phyloP scores from a whole-genome alignment of 2,888 invertebrate species.

The Chymomyza caudatula region DNA sequence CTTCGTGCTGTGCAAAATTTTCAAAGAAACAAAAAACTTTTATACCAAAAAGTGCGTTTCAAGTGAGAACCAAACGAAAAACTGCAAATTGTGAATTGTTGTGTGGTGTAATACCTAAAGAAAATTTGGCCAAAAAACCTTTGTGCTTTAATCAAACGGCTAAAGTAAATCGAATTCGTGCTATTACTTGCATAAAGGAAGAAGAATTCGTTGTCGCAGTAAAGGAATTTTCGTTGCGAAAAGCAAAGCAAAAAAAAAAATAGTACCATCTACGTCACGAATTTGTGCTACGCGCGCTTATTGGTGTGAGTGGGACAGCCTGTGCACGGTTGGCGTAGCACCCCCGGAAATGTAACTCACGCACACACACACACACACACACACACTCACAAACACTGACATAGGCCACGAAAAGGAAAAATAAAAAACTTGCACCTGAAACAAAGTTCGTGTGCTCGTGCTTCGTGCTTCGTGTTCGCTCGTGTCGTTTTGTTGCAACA shows the following conservation, averaged over 20 bases:
- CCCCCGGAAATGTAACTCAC: slow-evolving; percentile 73
- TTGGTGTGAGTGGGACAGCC: slow-evolving; percentile 49
- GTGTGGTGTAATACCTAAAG: slow-evolving; percentile 8
- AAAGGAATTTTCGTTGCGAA: slow-evolving; percentile 54
- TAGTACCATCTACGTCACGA: slow-evolving; percentile 56
- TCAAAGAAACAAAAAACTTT: slow-evolving; percentile 6
- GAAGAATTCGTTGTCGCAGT: slow-evolving; percentile 27
- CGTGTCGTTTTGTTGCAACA: slow-evolving; percentile 32
- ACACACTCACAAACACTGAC: slow-evolving; percentile 27
- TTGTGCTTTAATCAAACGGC: background rate
- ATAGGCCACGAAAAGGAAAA: slow-evolving; percentile 33
- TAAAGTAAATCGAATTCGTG: background rate
- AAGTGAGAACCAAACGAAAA: background rate
- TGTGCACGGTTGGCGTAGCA: slow-evolving; percentile 34
- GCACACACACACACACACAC: slow-evolving; percentile 26
- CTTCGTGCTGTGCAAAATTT: background rate
- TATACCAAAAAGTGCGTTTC: background rate
- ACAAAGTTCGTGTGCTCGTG: slow-evolving; percentile 47
- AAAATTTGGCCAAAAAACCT: slow-evolving; percentile 20
- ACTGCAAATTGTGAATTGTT: background rate
- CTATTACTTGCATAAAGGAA: slow-evolving; percentile 45
- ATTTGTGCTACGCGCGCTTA: slow-evolving; percentile 22
- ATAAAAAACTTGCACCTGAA: slow-evolving; percentile 68
- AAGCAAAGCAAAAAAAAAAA: slow-evolving; percentile 7
- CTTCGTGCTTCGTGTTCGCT: slow-evolving; percentile 35